Percentiles rank a stretch among this genome's conserved stretches.
Evolutionary conservation across 2,888 invertebrate species (phyloP).

Genomic region (Agapostemon virescens): DNA sequence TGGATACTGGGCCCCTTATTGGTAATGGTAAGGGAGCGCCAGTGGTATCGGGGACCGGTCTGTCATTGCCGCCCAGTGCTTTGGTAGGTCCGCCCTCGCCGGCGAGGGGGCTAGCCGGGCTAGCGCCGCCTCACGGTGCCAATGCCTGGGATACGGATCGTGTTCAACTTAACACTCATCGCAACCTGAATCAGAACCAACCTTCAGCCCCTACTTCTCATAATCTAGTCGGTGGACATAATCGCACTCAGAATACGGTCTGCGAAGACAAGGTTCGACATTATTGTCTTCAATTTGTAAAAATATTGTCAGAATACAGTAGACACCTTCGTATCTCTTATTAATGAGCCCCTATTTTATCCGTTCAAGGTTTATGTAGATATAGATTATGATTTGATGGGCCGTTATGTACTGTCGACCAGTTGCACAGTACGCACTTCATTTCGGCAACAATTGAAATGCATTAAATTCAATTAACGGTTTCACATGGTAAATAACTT

Average conservation of each 20-base stretch:
- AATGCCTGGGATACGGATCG: constrained; percentile 81
- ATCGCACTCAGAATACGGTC: constrained; percentile 71
- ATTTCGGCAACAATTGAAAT: too few relatives aligned
- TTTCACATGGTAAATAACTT: too few relatives aligned
- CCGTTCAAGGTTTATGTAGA: too few relatives aligned
- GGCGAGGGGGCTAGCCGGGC: constrained; percentile 82
- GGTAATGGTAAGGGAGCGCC: constrained; percentile 91
- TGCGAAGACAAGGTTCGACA: constrained; percentile 74
- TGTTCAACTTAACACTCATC: constrained; percentile 81
- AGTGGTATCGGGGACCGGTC: constrained; percentile 80
- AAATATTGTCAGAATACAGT: neutral
- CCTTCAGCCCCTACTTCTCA: constrained; percentile 74
- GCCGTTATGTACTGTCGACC: too few relatives aligned
- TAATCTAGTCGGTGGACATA: constrained; percentile 76
- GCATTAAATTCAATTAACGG: too few relatives aligned
- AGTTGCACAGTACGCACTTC: too few relatives aligned
- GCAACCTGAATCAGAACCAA: constrained; percentile 75
- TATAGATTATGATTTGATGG: too few relatives aligned
- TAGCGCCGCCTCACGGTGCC: constrained; percentile 80
- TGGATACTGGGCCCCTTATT: constrained; percentile 98
- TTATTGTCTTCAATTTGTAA: neutral
- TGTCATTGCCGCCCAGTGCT: constrained; percentile 81
- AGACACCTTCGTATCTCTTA: too few relatives aligned
- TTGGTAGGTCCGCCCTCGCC: constrained; percentile 81
- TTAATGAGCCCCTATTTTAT: too few relatives aligned